A percentile compares a stretch with the other conserved stretches of the same genome.
Conservation (phyloP, 2,888 invertebrate species). For the Synergus itoensis region DNA sequence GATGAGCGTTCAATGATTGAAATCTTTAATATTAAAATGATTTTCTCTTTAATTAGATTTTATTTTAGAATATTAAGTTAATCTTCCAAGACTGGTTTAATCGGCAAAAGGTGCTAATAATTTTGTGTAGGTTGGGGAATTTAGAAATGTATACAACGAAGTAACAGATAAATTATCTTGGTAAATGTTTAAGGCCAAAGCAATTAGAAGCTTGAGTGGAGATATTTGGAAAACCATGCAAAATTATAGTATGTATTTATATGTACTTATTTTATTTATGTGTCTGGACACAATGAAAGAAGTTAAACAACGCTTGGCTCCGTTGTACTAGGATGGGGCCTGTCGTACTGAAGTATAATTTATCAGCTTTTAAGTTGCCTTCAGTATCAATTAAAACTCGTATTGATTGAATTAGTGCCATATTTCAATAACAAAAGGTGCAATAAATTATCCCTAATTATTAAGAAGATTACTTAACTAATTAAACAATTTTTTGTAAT, state of each 20-base stretch:
- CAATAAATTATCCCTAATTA: neutral
- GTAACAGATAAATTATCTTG: neutral
- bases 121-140: constrained; percentile 34
- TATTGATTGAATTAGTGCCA: constrained; percentile 30
- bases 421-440: constrained; percentile 21
- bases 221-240: neutral
- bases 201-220: neutral
- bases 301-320: too few species aligned
- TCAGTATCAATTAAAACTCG: too few species aligned
- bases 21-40: neutral
- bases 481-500: neutral
- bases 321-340: too few species aligned
- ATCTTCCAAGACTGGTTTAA: neutral
- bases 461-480: neutral
- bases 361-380: too few species aligned
- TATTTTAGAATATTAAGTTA: neutral
- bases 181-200: neutral
- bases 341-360: too few species aligned
- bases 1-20: constrained; percentile 4
- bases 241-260: neutral
- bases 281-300: too few species aligned
- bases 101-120: constrained; percentile 38
- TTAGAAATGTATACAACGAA: neutral
- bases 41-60: neutral
- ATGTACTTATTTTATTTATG: too few species aligned